Evolutionary conservation across 2,888 invertebrate genomes (phyloP), one percentile per base, ranked within the genome.

Genomic region (Melikaiella ostensackeni): DNA sequence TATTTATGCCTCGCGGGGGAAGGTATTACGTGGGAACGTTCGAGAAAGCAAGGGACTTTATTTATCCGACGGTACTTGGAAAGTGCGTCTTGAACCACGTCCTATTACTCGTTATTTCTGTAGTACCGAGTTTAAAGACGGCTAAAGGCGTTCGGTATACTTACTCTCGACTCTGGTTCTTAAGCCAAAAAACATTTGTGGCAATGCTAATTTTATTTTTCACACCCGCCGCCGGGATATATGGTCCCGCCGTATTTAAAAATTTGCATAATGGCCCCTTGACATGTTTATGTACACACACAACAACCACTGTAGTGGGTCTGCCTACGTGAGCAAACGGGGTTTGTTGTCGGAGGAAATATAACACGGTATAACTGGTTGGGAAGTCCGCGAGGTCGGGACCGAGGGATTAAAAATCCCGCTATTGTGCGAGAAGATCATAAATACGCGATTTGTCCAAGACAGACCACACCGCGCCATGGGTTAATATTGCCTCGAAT

Each of bases 381-480:
- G 77, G 82, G 83, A 79, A 80, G 73, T 50, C 64, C 80, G 83
- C 82, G 81, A 79, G 81, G 75, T 75, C 80, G 80, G 77, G 77
- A 81, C 76, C 75, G 27, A 70, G 81, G 88, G 87, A 89, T 88
- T 89, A 88, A 90, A 90, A 89, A 86, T 87, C 86, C 84, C 66
- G 30, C 86, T 86, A 88, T 90, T 89, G 88, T 89, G 85, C 84
- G 75, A 82, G 81, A 78, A 84, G 87, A 88, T 88, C 90, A 84
- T 90, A 90, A 90, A 90, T 90, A 90, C 85, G 85, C 89, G 90
- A 90, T 90, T 90, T 90, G 90, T 89, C 89, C 85, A 84, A 84
- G 85, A 84, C 85, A 85, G 88, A 86, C 87, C 86, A 86, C 87
- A 87, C 86, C 79, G 84, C 80, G 81, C 80, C 77, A 78, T 66